Conservation (phyloP, 1,140 invertebrate species). For the Hestina assimilis region DNA sequence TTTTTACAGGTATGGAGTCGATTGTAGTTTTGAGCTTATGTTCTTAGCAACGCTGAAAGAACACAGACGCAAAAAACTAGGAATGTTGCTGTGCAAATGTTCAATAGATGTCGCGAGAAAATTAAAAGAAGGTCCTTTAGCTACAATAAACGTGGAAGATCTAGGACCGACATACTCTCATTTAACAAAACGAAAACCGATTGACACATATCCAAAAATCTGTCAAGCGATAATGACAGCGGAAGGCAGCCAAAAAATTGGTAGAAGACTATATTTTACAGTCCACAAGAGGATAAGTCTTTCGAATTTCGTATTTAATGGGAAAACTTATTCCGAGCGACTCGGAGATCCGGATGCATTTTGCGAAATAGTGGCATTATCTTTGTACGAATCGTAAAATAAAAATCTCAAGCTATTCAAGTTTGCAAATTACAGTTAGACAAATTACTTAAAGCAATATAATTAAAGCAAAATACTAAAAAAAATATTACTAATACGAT, state of each 20-base stretch:
- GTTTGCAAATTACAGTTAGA: neutral
- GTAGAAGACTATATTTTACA: constrained; percentile 75
- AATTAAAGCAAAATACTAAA: too few relatives aligned
- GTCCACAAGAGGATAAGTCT: constrained; percentile 70
- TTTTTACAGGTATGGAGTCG: constrained; percentile 72
- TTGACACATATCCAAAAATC: constrained; percentile 73
- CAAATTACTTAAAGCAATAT: too few relatives aligned
- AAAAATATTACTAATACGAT: too few relatives aligned
- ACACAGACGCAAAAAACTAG: constrained; percentile 77
- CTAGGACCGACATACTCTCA: constrained; percentile 54
- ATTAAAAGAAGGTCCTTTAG: constrained; percentile 71
- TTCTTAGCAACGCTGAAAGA: constrained; percentile 79
- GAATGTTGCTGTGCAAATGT: constrained; percentile 68
- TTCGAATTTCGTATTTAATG: constrained; percentile 76
- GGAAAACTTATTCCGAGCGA: constrained; percentile 78
- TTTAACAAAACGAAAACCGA: constrained; percentile 39
- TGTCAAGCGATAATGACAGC: constrained; percentile 81
- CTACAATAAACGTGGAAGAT: constrained; percentile 66
- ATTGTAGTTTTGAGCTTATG: constrained; percentile 83
- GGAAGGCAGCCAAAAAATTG: constrained; percentile 78
- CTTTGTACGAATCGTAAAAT: constrained; percentile 25
- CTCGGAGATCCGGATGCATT: constrained; percentile 54
- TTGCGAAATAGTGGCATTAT: constrained; percentile 53
- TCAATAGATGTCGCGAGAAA: constrained; percentile 78
- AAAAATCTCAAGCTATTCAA: neutral